These are phyloP conservation scores for Chydorus sphaericus DNA, from an alignment of 2,888 invertebrate species.

Conservation along the genomic window DNA sequence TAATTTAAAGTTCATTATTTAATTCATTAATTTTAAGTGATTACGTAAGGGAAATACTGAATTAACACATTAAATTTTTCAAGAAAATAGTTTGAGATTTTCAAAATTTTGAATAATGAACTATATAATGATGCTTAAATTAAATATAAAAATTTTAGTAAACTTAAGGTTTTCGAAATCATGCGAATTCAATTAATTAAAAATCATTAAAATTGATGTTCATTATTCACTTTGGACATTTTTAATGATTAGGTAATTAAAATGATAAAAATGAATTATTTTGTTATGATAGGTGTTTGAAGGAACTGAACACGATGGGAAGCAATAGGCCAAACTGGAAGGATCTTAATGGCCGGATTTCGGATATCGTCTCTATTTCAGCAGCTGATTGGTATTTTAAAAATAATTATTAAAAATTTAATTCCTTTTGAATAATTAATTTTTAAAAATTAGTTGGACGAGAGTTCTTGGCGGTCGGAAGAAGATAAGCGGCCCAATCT, in stretches of 20 bases:
- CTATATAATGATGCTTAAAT: neutral
- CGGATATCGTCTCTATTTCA: conserved; percentile 3
- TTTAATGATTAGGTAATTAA: neutral
- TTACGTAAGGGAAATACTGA: neutral
- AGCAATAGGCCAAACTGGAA: neutral
- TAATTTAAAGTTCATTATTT: neutral
- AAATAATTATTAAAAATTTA: neutral
- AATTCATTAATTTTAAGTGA: neutral
- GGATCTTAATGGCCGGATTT: neutral
- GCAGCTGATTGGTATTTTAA: conserved; percentile 13
- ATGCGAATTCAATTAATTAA: neutral
- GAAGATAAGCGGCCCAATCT: neutral
- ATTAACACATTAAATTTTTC: neutral
- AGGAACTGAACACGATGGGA: neutral
- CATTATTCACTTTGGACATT: neutral
- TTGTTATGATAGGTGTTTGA: conserved; percentile 3
- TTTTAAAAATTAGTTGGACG: neutral
- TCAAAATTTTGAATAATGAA: neutral
- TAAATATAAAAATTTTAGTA: neutral
- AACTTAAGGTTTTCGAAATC: neutral
- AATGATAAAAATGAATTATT: neutral
- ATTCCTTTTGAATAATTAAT: neutral
- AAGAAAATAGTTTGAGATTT: neutral
- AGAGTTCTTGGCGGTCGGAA: neutral
- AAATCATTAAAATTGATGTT: neutral